Conservation (phyloP, 2,113 vertebrate genomes). For the Pterophyllum scalare region DNA sequence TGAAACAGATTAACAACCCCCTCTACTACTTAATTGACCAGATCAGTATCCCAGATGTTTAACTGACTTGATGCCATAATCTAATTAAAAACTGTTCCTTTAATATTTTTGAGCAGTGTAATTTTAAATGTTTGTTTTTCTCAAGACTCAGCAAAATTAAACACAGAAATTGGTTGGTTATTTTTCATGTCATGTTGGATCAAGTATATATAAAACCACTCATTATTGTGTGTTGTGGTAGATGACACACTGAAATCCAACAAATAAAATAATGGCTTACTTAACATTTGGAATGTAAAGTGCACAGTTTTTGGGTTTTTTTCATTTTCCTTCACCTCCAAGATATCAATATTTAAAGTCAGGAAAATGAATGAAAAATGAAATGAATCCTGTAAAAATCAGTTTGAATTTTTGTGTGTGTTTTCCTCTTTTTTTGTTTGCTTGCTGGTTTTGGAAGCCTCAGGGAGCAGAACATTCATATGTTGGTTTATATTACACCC, state of each 20-base stretch:
- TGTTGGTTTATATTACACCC: background rate
- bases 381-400: background rate
- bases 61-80: too few species aligned
- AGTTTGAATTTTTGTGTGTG: background rate
- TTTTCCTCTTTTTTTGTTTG: background rate
- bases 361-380: background rate
- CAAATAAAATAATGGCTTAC: too few species aligned
- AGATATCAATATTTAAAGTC: background rate
- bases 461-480: background rate
- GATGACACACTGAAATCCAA: too few species aligned
- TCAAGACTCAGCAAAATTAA: background rate
- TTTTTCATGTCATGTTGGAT: background rate
- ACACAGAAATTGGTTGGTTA: background rate
- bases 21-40: too few species aligned
- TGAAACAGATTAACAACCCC: too few species aligned
- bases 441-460: background rate
- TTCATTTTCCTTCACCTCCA: background rate
- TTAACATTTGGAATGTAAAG: background rate
- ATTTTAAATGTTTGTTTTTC: too few species aligned
- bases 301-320: background rate
- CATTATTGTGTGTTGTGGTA: too few species aligned
- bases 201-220: background rate
- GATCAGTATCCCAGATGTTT: too few species aligned
- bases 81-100: too few species aligned
- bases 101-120: too few species aligned